phyloP scores from a whole-genome alignment of 2,113 vertebrate genomes.

The Petaurus breviceps region DNA sequence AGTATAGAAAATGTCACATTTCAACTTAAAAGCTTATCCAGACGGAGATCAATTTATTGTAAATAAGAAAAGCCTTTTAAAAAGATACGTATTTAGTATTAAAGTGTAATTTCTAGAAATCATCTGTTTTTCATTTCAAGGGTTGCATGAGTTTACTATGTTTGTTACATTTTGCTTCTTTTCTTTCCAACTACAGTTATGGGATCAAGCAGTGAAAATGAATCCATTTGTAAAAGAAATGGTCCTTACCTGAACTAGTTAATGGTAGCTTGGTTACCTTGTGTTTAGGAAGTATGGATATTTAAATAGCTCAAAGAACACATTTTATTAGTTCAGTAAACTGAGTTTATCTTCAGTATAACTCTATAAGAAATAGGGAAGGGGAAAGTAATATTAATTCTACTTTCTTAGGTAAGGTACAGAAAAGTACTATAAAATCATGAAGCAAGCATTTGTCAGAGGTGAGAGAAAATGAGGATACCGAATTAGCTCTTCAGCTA shows the following conservation, averaged over 20 bases:
- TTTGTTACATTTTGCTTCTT: constrained; percentile 56
- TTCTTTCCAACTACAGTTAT: constrained; percentile 56
- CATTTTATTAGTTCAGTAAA: constrained; percentile 20
- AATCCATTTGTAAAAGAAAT: constrained; percentile 34
- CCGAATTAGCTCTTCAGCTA: background rate
- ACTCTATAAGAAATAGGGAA: constrained; percentile 13
- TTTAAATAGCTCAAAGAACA: constrained; percentile 11
- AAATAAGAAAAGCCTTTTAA: constrained; percentile 30
- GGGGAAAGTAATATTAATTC: constrained; percentile 28
- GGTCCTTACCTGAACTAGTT: constrained; percentile 31
- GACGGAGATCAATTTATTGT: constrained; percentile 16
- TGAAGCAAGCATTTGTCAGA: background rate
- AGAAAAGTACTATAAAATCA: background rate
- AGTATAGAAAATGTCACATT: background rate
- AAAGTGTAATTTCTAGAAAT: constrained; percentile 51
- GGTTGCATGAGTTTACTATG: constrained; percentile 13
- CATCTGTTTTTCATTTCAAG: constrained; percentile 65
- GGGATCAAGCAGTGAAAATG: constrained; percentile 46
- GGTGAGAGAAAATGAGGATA: background rate
- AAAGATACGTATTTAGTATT: constrained; percentile 24
- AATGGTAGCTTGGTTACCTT: background rate
- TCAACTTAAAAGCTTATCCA: constrained; percentile 4
- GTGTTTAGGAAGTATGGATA: background rate
- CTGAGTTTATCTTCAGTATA: background rate
- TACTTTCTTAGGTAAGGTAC: background rate